These are phyloP conservation scores for Leiothrix lutea DNA, from an alignment of 2,113 vertebrate genomes.

Conservation along the genomic window DNA sequence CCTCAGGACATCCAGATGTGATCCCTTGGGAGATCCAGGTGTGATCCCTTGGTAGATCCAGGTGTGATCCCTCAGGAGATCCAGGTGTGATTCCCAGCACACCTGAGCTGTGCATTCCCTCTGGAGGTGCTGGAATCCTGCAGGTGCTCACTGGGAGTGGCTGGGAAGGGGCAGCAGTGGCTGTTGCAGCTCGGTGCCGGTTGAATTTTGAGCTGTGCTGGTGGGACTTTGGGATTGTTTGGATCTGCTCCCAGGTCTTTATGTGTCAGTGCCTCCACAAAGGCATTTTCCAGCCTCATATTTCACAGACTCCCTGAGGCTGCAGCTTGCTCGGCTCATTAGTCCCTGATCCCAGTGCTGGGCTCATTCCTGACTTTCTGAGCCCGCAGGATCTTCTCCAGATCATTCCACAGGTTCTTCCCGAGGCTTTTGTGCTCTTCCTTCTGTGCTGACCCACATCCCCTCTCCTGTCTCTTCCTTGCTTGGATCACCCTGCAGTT, in stretches of 20 bases:
- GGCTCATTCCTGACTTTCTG: neutral
- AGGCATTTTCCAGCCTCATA: neutral
- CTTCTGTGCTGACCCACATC: fast-evolving
- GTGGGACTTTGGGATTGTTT: neutral
- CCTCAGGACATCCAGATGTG: no score
- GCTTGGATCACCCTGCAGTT: neutral
- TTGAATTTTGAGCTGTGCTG: fast-evolving
- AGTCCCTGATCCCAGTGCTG: neutral
- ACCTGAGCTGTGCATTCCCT: neutral
- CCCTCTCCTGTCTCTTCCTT: neutral
- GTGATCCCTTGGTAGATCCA: no score
- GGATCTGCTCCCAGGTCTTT: neutral
- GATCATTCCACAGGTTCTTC: neutral
- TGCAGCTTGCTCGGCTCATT: neutral
- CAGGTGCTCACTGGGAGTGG: fast-evolving
- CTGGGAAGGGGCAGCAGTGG: fast-evolving
- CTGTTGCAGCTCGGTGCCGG: fast-evolving
- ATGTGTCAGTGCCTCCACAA: neutral
- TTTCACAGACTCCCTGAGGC: neutral
- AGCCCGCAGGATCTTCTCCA: neutral
- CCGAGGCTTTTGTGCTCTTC: neutral
- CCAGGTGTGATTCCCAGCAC: fast-evolving
- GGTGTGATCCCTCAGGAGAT: fast-evolving
- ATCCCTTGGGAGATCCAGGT: no score
- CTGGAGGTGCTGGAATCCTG: neutral